Percentiles rank a stretch among this genome's conserved stretches.
These are phyloP conservation scores for Gymnocephalus cernua DNA, from an alignment of 2,113 vertebrate species.

Conservation along the genomic window DNA sequence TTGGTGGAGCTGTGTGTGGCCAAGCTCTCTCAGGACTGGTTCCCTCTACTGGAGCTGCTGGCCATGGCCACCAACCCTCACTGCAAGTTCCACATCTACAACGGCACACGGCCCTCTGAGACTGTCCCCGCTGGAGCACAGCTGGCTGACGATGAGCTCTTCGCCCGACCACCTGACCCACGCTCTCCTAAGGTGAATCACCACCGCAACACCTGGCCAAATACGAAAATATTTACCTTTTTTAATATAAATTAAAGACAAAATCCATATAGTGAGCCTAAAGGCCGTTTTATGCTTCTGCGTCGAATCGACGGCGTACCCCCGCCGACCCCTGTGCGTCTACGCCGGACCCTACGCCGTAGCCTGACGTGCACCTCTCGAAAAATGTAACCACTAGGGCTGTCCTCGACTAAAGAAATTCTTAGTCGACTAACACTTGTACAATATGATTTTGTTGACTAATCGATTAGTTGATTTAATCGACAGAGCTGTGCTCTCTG, in stretches of 20 bases:
- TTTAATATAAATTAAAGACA: neutral
- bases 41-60: constrained; percentile 98
- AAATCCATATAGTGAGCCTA: no score
- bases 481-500: no score
- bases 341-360: no score
- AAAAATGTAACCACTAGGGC: no score
- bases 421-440: no score
- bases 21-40: constrained; percentile 99
- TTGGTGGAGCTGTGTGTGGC: constrained; percentile 98
- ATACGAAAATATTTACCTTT: neutral
- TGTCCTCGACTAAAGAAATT: no score
- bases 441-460: no score
- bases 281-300: no score
- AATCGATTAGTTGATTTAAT: no score
- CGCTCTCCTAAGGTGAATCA: constrained; percentile 93
- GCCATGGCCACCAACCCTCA: constrained; percentile 99
- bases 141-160: constrained; percentile 97
- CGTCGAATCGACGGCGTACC: no score
- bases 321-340: no score
- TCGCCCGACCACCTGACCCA: constrained; percentile 96
- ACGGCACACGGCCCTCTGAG: constrained; percentile 98
- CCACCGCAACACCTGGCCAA: neutral
- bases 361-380: no score
- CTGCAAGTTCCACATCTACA: constrained; percentile 99
- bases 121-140: constrained; percentile 96